Conservation (phyloP, 2,888 invertebrate species). For the Drosophila falleni region DNA sequence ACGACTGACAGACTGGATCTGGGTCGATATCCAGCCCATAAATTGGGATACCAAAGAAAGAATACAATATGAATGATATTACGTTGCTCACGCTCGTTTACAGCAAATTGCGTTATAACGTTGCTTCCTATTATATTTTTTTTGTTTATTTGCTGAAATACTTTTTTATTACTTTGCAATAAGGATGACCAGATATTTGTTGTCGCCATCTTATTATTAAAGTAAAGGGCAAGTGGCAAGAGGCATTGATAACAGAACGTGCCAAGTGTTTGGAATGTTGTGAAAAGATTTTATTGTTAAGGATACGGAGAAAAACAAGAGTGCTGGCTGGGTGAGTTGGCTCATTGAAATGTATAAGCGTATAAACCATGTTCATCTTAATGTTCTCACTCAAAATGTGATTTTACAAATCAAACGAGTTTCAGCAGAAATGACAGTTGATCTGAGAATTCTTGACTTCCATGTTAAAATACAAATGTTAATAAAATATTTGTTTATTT, state of each 20-base stretch:
- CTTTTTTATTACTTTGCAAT: conserved; percentile 29
- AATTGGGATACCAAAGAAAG: conserved; percentile 41
- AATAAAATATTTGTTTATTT: too few species aligned
- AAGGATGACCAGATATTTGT: conserved; percentile 45
- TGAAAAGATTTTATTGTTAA: conserved; percentile 36
- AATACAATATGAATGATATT: conserved; percentile 51
- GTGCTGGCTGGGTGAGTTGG: conserved; percentile 12
- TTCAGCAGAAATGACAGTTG: background rate
- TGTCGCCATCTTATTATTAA: conserved; percentile 32
- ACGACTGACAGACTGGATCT: conserved; percentile 12
- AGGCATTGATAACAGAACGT: conserved; percentile 38
- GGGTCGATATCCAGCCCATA: conserved; percentile 43
- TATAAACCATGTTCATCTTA: background rate
- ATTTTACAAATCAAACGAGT: background rate
- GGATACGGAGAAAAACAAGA: conserved; percentile 1
- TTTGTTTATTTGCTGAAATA: conserved; percentile 50
- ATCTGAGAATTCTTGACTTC: background rate
- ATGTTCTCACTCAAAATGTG: background rate
- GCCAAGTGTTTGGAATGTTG: conserved; percentile 40
- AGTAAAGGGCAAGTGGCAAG: conserved; percentile 18
- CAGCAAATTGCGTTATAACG: conserved; percentile 62
- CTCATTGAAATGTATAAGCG: conserved; percentile 36
- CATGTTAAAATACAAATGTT: too few species aligned
- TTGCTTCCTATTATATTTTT: conserved; percentile 27
- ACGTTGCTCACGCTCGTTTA: conserved; percentile 40